Percentiles rank a stretch among this genome's conserved stretches.
Evolutionary conservation across 2,888 invertebrate genomes (phyloP).

Genomic region (Cabera pusaria): DNA sequence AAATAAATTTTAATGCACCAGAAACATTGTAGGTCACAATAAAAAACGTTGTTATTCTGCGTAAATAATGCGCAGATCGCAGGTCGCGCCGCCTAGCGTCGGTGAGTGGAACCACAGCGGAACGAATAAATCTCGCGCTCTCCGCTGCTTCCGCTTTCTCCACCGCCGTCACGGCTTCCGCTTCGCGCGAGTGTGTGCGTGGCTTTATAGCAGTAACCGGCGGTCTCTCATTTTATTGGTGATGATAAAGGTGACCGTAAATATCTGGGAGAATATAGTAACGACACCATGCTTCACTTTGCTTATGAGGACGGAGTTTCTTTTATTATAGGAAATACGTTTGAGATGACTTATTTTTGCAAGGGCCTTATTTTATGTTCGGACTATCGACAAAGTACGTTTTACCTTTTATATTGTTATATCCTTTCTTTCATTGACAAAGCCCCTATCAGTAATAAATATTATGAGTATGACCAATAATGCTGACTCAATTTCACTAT

Average conservation of each 20-base stretch:
- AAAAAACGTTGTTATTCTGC: slow-evolving; percentile 31
- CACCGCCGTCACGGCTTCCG: slow-evolving; percentile 20
- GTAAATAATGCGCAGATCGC: slow-evolving; percentile 28
- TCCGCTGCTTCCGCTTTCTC: slow-evolving; percentile 22
- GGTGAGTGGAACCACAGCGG: slow-evolving; percentile 23
- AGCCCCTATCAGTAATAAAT: no score
- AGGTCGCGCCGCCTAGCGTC: slow-evolving; percentile 17
- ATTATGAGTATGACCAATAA: no score
- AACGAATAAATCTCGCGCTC: slow-evolving; percentile 34
- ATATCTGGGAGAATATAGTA: neutral
- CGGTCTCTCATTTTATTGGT: slow-evolving; percentile 19
- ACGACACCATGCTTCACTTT: no score
- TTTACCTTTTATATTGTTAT: no score
- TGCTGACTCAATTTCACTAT: no score
- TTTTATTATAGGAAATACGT: no score
- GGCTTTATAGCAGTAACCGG: slow-evolving; percentile 22
- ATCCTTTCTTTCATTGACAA: no score
- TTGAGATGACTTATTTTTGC: no score
- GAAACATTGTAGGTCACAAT: slow-evolving; percentile 25
- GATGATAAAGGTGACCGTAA: slow-evolving; percentile 16
- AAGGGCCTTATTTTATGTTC: no score
- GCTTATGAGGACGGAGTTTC: no score
- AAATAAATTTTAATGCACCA: slow-evolving; percentile 23
- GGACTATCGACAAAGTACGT: no score
- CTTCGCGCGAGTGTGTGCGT: slow-evolving; percentile 23